Evolutionary conservation across 2,113 vertebrate species (phyloP), one percentile per base, ranked within the genome.

Genomic region (Syngnathus typhle): DNA sequence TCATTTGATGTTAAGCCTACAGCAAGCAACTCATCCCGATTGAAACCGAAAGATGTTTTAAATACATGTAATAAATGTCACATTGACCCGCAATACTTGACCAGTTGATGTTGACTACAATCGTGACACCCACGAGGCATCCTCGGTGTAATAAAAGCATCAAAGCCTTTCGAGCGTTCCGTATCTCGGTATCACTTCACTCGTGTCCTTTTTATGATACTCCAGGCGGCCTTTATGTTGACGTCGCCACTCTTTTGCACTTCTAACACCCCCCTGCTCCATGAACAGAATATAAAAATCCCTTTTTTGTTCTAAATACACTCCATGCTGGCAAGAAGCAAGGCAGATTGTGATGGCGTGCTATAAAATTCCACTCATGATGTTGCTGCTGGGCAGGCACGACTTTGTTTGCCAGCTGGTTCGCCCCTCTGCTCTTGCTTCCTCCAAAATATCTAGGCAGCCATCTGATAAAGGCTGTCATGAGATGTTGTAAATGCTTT

Each of bases 1-100:
- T 71, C 67, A 73, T 87, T 38, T 86, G 21, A 78, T 76, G 74
- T 82, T 80, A 83, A 89, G 75, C 81, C 75, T 64, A 75, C 77
- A 73, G 73, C 65, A 81, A 77, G 78, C 70, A 56, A 69, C 19
- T 76, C 63, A 73, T 85, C 77, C 73, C 72, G 78, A 83, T 80
- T 70, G 73, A 32, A 32, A 32, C 27, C 27, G 27, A 32, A 32
- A 32, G 27, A 32, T 32, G 27, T 27, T 12, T 44, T 18, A 58
- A 58, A 58, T 58, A 2, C 12, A 36, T 58, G 8, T 5, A 13
- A 58, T 39, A 19, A 58, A 66, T 47, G 71, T 39, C 68, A 39
- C 59, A 36, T n/a, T 68, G 67, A 68, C 18, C 16, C 13, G 63
- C 39, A 68, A 32, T 60, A 6, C 2, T 60, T 64, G 46, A 12